phyloP scores from a whole-genome alignment of 1,140 invertebrate genomes.

The Aphidius ervi region DNA sequence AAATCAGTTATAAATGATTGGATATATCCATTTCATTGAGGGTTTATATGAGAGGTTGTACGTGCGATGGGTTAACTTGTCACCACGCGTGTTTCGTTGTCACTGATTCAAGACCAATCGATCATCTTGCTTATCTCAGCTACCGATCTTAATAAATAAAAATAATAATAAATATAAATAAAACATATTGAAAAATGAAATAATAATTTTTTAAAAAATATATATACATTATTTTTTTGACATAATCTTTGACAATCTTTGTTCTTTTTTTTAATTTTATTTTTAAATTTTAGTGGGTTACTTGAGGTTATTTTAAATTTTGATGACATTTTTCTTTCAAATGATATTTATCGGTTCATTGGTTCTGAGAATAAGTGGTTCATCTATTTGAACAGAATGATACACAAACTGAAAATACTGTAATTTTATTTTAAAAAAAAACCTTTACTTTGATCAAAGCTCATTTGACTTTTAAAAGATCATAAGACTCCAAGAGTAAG shows the following conservation, averaged over 20 bases:
- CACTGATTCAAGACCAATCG: constrained; percentile 34
- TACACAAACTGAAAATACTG: not conserved
- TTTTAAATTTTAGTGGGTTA: not conserved
- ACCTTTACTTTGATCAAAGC: not conserved
- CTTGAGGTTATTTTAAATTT: not conserved
- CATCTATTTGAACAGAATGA: constrained; percentile 29
- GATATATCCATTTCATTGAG: not conserved
- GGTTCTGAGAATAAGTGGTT: constrained; percentile 41
- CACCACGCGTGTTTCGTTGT: constrained; percentile 22
- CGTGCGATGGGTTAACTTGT: constrained; percentile 17
- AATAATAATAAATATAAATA: not conserved
- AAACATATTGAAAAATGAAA: not conserved
- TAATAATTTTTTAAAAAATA: constrained; percentile 13
- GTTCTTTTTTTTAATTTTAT: not conserved
- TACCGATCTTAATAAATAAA: constrained; percentile 36
- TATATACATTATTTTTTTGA: not conserved
- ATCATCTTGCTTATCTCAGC: constrained; percentile 49
- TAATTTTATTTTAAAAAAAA: no score
- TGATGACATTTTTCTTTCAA: not conserved
- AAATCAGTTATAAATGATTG: no score
- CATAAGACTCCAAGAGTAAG: not conserved
- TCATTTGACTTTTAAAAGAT: constrained; percentile 3
- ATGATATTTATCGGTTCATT: constrained; percentile 39
- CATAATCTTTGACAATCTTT: constrained; percentile 5
- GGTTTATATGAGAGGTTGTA: not conserved